Percentiles rank a stretch among this genome's conserved stretches.
Conservation (phyloP, 64 coral and sea anemone species). For the Montipora foliosa region DNA sequence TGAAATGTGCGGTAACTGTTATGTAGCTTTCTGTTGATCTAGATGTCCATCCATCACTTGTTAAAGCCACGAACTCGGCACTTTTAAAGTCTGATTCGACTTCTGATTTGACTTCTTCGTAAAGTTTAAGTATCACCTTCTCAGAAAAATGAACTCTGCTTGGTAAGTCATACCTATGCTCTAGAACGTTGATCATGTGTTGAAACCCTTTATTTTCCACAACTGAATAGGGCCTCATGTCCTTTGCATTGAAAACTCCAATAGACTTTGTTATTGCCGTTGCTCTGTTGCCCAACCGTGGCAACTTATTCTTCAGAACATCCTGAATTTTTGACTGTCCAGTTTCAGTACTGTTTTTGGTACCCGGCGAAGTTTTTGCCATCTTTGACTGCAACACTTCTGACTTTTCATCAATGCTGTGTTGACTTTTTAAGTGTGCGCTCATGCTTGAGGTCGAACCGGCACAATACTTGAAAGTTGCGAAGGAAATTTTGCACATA, state of each 20-base stretch:
- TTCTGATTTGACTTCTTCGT: conserved; percentile 16
- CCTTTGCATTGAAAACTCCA: too few relatives aligned
- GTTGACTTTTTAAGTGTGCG: too few relatives aligned
- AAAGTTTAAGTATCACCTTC: conserved; percentile 19
- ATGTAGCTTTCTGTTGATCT: conserved; percentile 2
- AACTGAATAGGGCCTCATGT: not conserved
- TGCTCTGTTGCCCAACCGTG: too few relatives aligned
- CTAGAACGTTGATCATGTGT: not conserved
- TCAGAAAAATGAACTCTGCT: conserved; percentile 14
- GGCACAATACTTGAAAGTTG: too few relatives aligned
- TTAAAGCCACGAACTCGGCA: not conserved
- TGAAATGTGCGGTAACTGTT: not conserved
- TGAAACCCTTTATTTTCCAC: not conserved
- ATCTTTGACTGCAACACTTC: too few relatives aligned
- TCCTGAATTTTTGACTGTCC: too few relatives aligned
- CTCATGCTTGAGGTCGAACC: too few relatives aligned
- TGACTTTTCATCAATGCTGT: too few relatives aligned
- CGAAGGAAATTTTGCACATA: not conserved
- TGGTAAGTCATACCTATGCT: not conserved
- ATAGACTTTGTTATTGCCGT: too few relatives aligned
- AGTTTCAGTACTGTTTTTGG: too few relatives aligned
- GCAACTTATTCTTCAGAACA: too few relatives aligned
- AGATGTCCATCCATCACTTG: conserved; percentile 20
- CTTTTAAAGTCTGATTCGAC: not conserved
- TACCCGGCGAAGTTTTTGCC: too few relatives aligned